Base-by-base conservation (phyloP, 2,888 invertebrate genomes). In the Rhagonycha fulva region DNA sequence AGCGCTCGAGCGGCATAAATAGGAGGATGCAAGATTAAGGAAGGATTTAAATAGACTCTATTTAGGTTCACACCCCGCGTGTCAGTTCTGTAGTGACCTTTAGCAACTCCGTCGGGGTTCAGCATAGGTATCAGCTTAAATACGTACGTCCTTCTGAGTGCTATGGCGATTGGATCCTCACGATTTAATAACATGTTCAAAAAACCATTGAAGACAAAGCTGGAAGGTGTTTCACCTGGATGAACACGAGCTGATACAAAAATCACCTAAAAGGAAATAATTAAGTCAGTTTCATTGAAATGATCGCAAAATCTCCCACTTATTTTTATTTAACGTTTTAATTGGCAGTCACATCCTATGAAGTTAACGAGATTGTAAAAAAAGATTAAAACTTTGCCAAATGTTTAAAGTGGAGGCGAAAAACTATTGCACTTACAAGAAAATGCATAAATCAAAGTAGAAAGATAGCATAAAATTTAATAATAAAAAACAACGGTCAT, bases 161-260 rank as follows among this genome's bases (percentile, higher is more conserved):
- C 89, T 71, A 91, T 89, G 19, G 96, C 96, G 73, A 95, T 90
- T 0, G 93, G 91, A 86, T 97, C 96, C 76, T 93, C 92, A 30
- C 92, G 90, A 76, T 90, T 92, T 14, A 97, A 87, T 62, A 97
- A 88, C 66, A 96, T 92, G 85, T 95, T 94, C 9, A 97, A 88
- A 83, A 97, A 93, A 0, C 97, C 97, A 86, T 96, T 96, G 87
- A 97, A 93, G 12, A 97, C 96, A 88, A 95, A 96, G 87, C 95
- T 96, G 1, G 96, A 95, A 1, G 96, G 97, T 0, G 96, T 96
- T 88, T 97, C 97, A 1, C 97, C 97, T 12, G 97, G 97, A 88
- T 97, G 97, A 70, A 97, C 97, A 77, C 97, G 90, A 4, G 96
- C 96, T 76, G 95, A 96, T 83, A 97, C 89, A 86, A 97, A 94